phyloP scores from a whole-genome alignment of 2,888 invertebrate genomes.

The Suillia variegata region DNA sequence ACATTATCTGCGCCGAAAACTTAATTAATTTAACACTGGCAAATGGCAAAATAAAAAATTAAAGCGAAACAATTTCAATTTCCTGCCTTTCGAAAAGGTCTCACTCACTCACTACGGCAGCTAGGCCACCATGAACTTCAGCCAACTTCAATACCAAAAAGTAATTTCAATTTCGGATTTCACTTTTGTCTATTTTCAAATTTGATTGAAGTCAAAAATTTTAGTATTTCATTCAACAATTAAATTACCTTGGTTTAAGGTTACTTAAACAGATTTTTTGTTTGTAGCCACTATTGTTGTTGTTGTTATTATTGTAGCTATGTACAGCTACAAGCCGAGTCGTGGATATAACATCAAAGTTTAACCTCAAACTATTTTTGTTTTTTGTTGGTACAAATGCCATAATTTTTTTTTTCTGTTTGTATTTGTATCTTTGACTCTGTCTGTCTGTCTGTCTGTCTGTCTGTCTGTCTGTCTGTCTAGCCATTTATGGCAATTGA shows the following conservation, averaged over 20 bases:
- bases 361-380: neutral
- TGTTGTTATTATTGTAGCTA: neutral
- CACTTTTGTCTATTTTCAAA: constrained; percentile 6
- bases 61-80: too few relatives aligned
- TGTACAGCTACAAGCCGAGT: neutral
- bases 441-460: too few relatives aligned
- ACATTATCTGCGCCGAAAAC: too few relatives aligned
- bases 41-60: too few relatives aligned
- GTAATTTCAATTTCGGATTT: neutral
- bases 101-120: too few relatives aligned
- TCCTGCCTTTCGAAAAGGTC: too few relatives aligned
- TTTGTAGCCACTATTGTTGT: too few relatives aligned
- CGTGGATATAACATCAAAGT: neutral
- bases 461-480: too few relatives aligned
- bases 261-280: constrained; percentile 14
- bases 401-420: constrained; percentile 4
- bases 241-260: constrained; percentile 37
- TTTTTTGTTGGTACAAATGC: neutral
- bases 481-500: constrained; percentile 12
- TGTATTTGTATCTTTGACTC: too few relatives aligned
- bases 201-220: constrained; percentile 1
- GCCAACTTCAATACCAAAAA: constrained; percentile 13
- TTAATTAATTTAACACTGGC: too few relatives aligned
- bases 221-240: constrained; percentile 38
- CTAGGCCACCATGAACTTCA: constrained; percentile 19